Conservation (phyloP, 2,113 vertebrate genomes). For the Tupaia tana region DNA sequence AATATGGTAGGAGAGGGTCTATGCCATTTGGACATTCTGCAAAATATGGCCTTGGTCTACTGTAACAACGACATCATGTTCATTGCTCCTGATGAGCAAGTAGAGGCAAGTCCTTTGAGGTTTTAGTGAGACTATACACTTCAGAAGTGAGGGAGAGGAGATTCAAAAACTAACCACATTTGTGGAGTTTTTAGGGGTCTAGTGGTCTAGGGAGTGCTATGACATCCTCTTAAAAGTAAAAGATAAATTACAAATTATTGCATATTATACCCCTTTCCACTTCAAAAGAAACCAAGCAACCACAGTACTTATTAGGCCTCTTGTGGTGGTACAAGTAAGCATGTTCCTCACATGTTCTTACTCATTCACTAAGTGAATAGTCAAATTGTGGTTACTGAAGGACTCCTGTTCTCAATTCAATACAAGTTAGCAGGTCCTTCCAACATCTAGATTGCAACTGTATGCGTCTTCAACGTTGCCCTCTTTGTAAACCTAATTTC, state of each 20-base stretch:
- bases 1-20: background rate
- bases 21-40: background rate
- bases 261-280: background rate
- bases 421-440: background rate
- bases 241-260: background rate
- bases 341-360: background rate
- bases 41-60: background rate
- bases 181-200: background rate
- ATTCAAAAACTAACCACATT: background rate
- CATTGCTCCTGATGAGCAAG: background rate
- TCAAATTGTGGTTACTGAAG: background rate
- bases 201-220: background rate
- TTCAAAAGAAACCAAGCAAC: background rate
- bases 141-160: background rate
- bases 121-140: background rate
- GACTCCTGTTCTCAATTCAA: background rate
- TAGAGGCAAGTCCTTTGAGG: too few relatives aligned
- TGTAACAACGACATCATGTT: background rate
- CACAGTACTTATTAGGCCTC: background rate
- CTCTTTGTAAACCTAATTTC: background rate
- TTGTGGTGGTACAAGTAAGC: background rate
- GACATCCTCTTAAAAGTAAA: background rate
- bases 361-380: background rate
- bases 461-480: background rate
- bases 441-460: background rate